Evolutionary conservation across 1,140 invertebrate genomes (phyloP).

Genomic region (Eupristina koningsbergeri): DNA sequence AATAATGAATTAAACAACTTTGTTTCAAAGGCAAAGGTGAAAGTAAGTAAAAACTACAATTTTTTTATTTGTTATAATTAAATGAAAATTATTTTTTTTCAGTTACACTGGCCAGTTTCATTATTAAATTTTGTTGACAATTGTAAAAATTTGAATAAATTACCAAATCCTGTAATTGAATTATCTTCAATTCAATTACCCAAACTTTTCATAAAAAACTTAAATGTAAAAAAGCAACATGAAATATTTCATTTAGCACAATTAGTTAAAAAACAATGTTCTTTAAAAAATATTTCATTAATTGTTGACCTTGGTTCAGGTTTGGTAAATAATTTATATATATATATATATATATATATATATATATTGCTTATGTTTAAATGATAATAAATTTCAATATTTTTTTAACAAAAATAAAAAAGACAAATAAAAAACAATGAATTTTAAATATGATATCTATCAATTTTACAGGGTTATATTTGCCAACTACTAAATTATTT

Average conservation of each 20-base stretch:
- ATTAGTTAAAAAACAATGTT: conserved; percentile 75
- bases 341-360: too few relatives aligned
- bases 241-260: conserved; percentile 79
- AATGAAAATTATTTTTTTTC: conserved; percentile 52
- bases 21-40: conserved; percentile 52
- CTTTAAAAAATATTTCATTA: conserved; percentile 70
- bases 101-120: conserved; percentile 66
- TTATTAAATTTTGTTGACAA: conserved; percentile 70
- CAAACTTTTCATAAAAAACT: conserved; percentile 64
- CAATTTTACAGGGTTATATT: conserved; percentile 80
- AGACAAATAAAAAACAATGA: background rate
- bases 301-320: conserved; percentile 88
- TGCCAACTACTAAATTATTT: conserved; percentile 79
- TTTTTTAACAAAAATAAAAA: too few relatives aligned
- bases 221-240: conserved; percentile 80
- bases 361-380: too few relatives aligned
- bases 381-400: too few relatives aligned
- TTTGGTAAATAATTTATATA: conserved; percentile 78
- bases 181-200: conserved; percentile 56
- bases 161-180: conserved; percentile 49
- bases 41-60: conserved; percentile 2
- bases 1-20: conserved; percentile 73
- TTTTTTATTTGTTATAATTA: conserved; percentile 11
- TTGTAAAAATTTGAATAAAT: conserved; percentile 61
- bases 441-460: conserved; percentile 44